Base-by-base conservation (phyloP, 2,888 invertebrate genomes). In the Idaea dimidiata region DNA sequence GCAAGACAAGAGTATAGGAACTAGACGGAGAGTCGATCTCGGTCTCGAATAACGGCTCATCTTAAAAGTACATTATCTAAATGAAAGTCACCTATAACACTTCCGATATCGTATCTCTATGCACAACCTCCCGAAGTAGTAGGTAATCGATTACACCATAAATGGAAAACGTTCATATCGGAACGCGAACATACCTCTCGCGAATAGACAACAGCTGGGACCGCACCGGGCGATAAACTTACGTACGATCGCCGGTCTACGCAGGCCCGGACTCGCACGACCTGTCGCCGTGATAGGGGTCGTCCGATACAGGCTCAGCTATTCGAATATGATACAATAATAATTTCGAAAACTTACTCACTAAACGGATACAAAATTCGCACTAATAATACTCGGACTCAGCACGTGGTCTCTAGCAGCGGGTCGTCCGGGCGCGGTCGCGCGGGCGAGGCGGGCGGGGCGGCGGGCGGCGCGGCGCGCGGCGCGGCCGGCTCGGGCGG, bases 331-430 rank as follows among this genome's bases (percentile, higher is more conserved):
- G 78, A 82, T 88, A 90, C 86, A 88, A 84, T 86, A 79, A 88
- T 83, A 88, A 90, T 90, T 91, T 90, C 81, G 88, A 88, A 90
- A 87, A 73, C 90, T 91, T 90, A 91, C 66, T 79, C 70, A 69
- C 85, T 87, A 88, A 79, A 80, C 83, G 87, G 88, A 90, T 91
- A 91, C 85, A 90, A 91, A 91, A 88, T 87, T 88, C 88, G 84
- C 84, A 84, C 88, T 91, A 90, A 84, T 88, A 90, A 91, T 91
- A 91, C 89, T 91, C 89, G 75, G 61, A 60, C 62, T 81, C 75
- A 91, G 76, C 91, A 91, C 67, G 91, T 91, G 70, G 91, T 91
- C 78, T 91, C 91, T 62, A 91, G 82, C 70, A 90, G 82, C 54
- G 89, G 89, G 74, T 91, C 90, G 43, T 76, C 76, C 31, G 74